phyloP scores from a whole-genome alignment of 2,113 vertebrate genomes.

The Corydoras maculifer region DNA sequence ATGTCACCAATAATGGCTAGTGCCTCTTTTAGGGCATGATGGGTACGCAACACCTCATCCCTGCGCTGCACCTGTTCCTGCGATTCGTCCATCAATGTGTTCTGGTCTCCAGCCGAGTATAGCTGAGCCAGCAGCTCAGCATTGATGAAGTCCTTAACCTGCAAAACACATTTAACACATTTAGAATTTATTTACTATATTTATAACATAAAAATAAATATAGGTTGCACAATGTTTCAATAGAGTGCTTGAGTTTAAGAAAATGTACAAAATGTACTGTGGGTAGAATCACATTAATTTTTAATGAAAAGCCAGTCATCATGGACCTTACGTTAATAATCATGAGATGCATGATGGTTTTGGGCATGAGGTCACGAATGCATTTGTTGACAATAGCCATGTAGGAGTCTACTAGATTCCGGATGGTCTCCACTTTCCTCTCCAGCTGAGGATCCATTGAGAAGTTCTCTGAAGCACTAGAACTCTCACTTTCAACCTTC shows the following conservation, averaged over 20 bases:
- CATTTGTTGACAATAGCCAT: slow-evolving; percentile 97
- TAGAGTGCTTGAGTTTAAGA: too few relatives aligned
- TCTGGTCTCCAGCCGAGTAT: slow-evolving; percentile 91
- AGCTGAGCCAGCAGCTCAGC: slow-evolving; percentile 89
- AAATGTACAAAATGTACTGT: too few relatives aligned
- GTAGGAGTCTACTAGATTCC: slow-evolving; percentile 94
- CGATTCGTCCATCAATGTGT: slow-evolving; percentile 89
- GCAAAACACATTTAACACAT: too few relatives aligned
- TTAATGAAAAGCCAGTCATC: too few relatives aligned
- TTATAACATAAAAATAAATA: too few relatives aligned
- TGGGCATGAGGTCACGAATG: slow-evolving; percentile 91
- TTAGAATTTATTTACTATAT: too few relatives aligned
- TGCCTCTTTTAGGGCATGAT: slow-evolving; percentile 85
- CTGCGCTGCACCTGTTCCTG: slow-evolving; percentile 83
- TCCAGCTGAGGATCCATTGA: slow-evolving; percentile 96
- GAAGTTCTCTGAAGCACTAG: slow-evolving; percentile 80
- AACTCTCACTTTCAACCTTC: slow-evolving; percentile 82
- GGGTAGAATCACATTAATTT: too few relatives aligned
- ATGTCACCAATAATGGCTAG: slow-evolving; percentile 84
- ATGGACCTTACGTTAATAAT: slow-evolving; percentile 81
- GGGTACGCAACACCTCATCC: slow-evolving; percentile 83
- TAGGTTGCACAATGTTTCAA: too few relatives aligned
- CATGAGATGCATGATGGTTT: slow-evolving; percentile 97
- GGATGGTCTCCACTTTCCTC: slow-evolving; percentile 93
- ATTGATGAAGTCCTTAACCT: slow-evolving; percentile 98